Percentiles rank a stretch among this genome's conserved stretches.
Conservation (phyloP, 1,140 invertebrate species). For the Nephotettix cincticeps region DNA sequence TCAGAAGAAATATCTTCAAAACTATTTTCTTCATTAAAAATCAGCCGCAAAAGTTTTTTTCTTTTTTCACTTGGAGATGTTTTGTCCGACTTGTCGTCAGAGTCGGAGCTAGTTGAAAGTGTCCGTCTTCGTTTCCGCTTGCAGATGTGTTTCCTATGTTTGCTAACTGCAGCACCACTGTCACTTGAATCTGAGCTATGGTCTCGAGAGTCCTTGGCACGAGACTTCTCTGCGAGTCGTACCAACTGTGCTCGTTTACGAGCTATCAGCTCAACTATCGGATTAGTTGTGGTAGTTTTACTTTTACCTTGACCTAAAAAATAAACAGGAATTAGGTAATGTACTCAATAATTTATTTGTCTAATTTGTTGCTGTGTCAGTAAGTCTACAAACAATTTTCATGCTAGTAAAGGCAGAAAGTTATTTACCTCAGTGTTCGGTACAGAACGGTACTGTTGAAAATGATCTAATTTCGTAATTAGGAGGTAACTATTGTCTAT, state of each 20-base stretch:
- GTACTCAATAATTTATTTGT: no score
- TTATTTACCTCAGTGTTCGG: no score
- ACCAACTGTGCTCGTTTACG: slow-evolving; percentile 23
- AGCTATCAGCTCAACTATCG: slow-evolving; percentile 25
- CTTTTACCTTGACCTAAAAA: slow-evolving; percentile 2
- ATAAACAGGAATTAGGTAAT: no score
- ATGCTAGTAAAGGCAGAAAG: no score
- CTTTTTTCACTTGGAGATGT: background rate
- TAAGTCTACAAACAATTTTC: no score
- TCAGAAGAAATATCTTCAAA: background rate
- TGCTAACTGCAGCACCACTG: background rate
- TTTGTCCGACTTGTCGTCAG: background rate
- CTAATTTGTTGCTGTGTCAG: no score
- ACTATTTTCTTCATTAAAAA: background rate
- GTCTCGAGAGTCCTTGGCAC: background rate
- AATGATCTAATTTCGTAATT: no score
- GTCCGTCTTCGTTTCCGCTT: slow-evolving; percentile 9
- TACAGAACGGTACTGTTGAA: no score
- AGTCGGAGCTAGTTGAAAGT: background rate
- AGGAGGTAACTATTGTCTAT: no score
- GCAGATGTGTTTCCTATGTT: background rate
- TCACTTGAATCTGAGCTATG: background rate
- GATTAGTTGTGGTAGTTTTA: background rate
- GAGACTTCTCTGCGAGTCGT: slow-evolving; percentile 1
- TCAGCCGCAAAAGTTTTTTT: background rate